A percentile compares a stretch with the other conserved stretches of the same genome.
These are phyloP conservation scores for Gavia stellata DNA, from an alignment of 2,113 vertebrate genomes.

Conservation along the genomic window DNA sequence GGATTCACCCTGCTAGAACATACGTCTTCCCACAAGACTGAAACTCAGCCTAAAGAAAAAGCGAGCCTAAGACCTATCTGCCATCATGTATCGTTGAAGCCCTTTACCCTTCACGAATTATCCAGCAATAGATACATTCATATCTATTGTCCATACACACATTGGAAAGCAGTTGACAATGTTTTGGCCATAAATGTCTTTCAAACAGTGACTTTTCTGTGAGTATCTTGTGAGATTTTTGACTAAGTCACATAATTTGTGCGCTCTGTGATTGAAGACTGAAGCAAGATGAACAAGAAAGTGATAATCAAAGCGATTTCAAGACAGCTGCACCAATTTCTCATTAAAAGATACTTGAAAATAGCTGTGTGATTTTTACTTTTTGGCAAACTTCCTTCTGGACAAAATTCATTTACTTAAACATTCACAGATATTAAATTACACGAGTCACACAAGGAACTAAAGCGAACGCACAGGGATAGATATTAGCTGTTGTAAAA, in stretches of 20 bases:
- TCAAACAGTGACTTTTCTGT: not conserved
- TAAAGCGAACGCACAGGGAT: conserved; percentile 6
- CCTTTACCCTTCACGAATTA: not conserved
- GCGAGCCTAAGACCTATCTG: not conserved
- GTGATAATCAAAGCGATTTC: conserved; percentile 23
- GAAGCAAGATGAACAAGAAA: not conserved
- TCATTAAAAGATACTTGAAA: conserved; percentile 23
- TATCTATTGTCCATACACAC: not conserved
- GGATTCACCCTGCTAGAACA: not conserved
- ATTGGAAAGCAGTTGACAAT: not conserved
- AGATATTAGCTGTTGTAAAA: conserved; percentile 44
- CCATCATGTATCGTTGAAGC: fast-evolving
- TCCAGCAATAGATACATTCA: not conserved
- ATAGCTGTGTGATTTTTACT: conserved; percentile 14
- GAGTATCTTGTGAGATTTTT: not conserved
- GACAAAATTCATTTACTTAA: conserved; percentile 27
- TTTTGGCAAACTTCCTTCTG: conserved; percentile 15
- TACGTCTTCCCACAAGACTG: not conserved
- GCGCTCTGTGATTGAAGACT: fast-evolving
- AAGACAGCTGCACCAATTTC: not conserved
- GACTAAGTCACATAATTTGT: not conserved
- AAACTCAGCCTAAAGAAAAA: not conserved
- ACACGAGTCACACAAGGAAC: conserved; percentile 36
- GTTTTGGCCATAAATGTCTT: not conserved
- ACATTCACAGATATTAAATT: conserved; percentile 48